These are phyloP conservation scores for Sarcophaga subvicina DNA, from an alignment of 2,888 invertebrate genomes.

Conservation along the genomic window DNA sequence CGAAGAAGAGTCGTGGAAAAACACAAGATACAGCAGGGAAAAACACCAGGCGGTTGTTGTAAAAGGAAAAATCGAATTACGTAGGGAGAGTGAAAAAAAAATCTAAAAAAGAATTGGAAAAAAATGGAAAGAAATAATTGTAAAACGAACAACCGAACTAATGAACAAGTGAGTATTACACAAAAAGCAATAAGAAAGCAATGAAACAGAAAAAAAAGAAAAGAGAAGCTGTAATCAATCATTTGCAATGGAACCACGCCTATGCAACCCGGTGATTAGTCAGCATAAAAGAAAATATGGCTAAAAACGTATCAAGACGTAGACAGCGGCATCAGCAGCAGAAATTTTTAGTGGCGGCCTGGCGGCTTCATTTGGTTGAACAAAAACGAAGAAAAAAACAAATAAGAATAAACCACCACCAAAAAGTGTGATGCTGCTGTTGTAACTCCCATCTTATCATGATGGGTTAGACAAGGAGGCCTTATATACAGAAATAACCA, in stretches of 20 bases:
- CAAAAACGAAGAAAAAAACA: conserved; percentile 38
- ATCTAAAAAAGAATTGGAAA: conserved; percentile 4
- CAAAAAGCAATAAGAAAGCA: conserved; percentile 59
- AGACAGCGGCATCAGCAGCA: neutral
- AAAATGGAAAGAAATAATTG: conserved; percentile 21
- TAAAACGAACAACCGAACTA: neutral
- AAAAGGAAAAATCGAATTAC: conserved; percentile 56
- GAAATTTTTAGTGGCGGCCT: conserved; percentile 64
- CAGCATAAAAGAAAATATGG: conserved; percentile 78
- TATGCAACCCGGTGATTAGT: conserved; percentile 79
- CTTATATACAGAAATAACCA: conserved; percentile 4
- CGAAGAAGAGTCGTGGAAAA: neutral
- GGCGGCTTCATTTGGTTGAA: conserved; percentile 76
- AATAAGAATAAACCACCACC: conserved; percentile 22
- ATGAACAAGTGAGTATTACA: conserved; percentile 49
- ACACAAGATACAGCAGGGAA: neutral
- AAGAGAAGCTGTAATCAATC: conserved; percentile 78
- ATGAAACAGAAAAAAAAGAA: conserved; percentile 57
- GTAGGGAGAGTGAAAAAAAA: conserved; percentile 11
- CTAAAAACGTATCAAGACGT: conserved; percentile 51
- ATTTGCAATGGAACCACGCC: conserved; percentile 80
- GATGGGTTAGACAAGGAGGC: conserved; percentile 43
- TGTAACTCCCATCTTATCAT: conserved; percentile 10
- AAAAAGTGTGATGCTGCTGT: conserved; percentile 37
- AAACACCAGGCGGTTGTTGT: conserved; percentile 57